These are phyloP conservation scores for Epizoanthus ramosus DNA, from an alignment of 92 coral and sea anemone species.

Conservation along the genomic window DNA sequence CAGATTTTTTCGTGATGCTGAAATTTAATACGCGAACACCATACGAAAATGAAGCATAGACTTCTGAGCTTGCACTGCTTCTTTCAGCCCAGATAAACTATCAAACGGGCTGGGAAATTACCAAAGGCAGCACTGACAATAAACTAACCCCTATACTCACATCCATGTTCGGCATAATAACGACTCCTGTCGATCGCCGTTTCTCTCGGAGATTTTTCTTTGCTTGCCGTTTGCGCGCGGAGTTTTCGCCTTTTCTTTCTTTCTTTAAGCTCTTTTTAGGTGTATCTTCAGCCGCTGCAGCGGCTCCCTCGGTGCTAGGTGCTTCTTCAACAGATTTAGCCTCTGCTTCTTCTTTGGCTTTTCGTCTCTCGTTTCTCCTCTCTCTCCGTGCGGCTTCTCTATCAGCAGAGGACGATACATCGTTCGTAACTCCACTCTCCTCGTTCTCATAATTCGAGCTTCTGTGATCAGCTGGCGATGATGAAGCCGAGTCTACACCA, in stretches of 20 bases:
- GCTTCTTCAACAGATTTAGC: constrained; percentile 75
- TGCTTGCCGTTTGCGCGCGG: constrained; percentile 80
- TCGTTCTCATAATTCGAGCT: constrained; percentile 63
- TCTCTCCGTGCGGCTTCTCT: constrained; percentile 70
- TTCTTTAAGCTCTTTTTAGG: constrained; percentile 86
- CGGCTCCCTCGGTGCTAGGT: constrained; percentile 72
- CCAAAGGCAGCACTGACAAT: constrained; percentile 24
- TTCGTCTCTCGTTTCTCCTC: constrained; percentile 71
- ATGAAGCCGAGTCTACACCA: constrained; percentile 59
- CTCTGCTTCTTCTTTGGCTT: constrained; percentile 78
- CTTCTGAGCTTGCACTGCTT: constrained; percentile 1
- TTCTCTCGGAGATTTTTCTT: constrained; percentile 95
- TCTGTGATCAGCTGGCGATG: constrained; percentile 57
- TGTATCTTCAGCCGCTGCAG: constrained; percentile 78
- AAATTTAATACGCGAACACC: constrained; percentile 45
- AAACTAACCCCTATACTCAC: constrained; percentile 50
- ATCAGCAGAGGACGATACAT: constrained; percentile 76
- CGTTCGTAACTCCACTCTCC: constrained; percentile 71
- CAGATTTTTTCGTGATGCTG: constrained; percentile 61
- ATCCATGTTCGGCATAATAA: constrained; percentile 94
- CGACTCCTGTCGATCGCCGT: constrained; percentile 99
- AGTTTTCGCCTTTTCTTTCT: constrained; percentile 85
- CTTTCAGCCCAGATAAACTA: constrained; percentile 23
- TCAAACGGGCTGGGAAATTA: background rate
- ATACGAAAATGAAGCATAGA: constrained; percentile 22